Evolutionary conservation across 1,140 invertebrate genomes (phyloP).

Genomic region (Drosophila carrolli): DNA sequence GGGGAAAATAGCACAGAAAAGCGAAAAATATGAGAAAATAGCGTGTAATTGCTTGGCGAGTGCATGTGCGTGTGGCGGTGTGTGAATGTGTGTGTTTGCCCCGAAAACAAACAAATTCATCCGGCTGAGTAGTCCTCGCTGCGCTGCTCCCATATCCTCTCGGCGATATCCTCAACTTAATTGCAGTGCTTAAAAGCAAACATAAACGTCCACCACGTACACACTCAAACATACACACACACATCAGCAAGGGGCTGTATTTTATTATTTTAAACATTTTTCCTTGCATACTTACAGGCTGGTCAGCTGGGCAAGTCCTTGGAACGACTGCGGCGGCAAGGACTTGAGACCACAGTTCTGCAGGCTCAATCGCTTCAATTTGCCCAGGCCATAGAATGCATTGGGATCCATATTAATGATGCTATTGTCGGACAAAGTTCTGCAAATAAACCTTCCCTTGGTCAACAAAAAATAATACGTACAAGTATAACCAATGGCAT

Average conservation of each 20-base stretch:
- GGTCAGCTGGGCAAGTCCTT: constrained; percentile 85
- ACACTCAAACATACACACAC: constrained; percentile 16
- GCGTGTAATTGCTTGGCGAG: constrained; percentile 65
- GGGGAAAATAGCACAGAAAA: constrained; percentile 50
- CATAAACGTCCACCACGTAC: constrained; percentile 37
- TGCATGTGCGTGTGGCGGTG: constrained; percentile 23
- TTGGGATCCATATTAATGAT: constrained; percentile 86
- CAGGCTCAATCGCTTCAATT: constrained; percentile 86
- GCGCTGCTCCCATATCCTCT: constrained; percentile 2
- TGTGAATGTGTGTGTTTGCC: constrained; percentile 45
- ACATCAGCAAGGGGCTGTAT: neutral
- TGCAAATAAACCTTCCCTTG: constrained; percentile 84
- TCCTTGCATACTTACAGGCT: constrained; percentile 86
- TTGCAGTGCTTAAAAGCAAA: constrained; percentile 66
- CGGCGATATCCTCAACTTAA: constrained; percentile 37
- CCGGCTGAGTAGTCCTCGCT: constrained; percentile 41
- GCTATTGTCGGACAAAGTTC: constrained; percentile 87
- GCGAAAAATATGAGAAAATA: constrained; percentile 68
- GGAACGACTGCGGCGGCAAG: constrained; percentile 85
- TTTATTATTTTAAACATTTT: constrained; percentile 19
- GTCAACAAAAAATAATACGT: constrained; percentile 69
- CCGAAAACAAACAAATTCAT: constrained; percentile 53
- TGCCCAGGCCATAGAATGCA: constrained; percentile 85
- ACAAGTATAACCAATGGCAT: constrained; percentile 32
- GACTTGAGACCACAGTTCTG: constrained; percentile 86